A percentile compares a stretch with the other conserved stretches of the same genome.
Conservation (phyloP, 2,888 invertebrate genomes). For the Lepidonotus clava region DNA sequence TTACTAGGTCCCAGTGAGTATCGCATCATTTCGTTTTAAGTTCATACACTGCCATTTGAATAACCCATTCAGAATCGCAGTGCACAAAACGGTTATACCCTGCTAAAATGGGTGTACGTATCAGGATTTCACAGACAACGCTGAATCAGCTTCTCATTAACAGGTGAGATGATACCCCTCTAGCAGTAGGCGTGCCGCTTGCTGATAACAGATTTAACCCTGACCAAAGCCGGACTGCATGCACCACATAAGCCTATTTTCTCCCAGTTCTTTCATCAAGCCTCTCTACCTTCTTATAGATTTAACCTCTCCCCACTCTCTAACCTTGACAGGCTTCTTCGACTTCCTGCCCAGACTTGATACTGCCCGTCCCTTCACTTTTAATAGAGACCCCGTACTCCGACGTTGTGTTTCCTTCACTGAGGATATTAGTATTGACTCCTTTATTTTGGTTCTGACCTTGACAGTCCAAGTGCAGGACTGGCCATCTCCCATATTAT, state of each 20-base stretch:
- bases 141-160: no score
- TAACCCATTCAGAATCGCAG: no score
- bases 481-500: no score
- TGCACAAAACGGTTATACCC: no score
- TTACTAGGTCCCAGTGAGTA: no score
- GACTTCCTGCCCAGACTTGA: background rate
- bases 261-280: background rate
- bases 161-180: background rate
- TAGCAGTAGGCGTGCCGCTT: background rate
- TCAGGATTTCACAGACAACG: no score
- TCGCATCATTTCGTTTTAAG: no score
- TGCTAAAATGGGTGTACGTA: no score
- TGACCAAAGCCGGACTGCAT: background rate
- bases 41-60: no score
- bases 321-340: background rate
- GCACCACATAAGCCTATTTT: background rate
- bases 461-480: no score
- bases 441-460: background rate
- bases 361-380: background rate
- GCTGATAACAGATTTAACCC: background rate
- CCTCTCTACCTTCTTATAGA: constrained; percentile 14
- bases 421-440: background rate
- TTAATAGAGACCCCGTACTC: background rate
- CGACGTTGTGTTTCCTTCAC: background rate
- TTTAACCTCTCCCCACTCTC: background rate